Evolutionary conservation across 2,888 invertebrate genomes (phyloP), one percentile per base, ranked within the genome.

Genomic region (Pilophorus perplexus): DNA sequence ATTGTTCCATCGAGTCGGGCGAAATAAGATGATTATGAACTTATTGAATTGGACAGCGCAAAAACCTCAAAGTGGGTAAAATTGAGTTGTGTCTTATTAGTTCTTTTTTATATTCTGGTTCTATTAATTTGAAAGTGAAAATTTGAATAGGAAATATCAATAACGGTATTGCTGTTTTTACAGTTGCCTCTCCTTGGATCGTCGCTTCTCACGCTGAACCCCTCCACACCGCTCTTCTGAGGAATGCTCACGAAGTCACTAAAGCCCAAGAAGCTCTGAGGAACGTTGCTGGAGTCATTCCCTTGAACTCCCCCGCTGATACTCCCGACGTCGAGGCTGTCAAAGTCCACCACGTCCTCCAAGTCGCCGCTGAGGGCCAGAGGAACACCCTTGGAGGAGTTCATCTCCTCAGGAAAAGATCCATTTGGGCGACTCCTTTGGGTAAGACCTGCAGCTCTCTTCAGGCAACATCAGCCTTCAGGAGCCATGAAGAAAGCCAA

Each of bases 191-290:
- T 14, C 62, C 62, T 8, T 33, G 20, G 20, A 6, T 46, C 5
- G 28, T 28, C 46, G 44, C 42, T 14, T 23, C 42, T 25, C 55
- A 28, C 20, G n/a, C n/a, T 16, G 62, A 62, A 33, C 46, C 62
- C 33, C 20, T 23, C 16, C 78, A 77, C 70, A 78, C 77, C 12
- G 75, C 76, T 50, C 75, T 76, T 68, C 77, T 78, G 38, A 78
- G 78, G 70, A 55, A 66, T 40, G 70, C 68, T 20, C 67, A 67
- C 69, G 72, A 66, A 54, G 64, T 71, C 60, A 64, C 67, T 27
- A 67, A 68, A 33, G 60, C 68, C 46, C 65, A 67, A 27, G 70
- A 70, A 62, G 67, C 67, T 33, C 12, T 70, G 16, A 68, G 79
- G 64, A 80, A 80, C 2, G 77, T 77, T 27, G 81, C 80, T 73